Conservation (phyloP, 2,888 invertebrate genomes). For the Teinopalpus imperialis region DNA sequence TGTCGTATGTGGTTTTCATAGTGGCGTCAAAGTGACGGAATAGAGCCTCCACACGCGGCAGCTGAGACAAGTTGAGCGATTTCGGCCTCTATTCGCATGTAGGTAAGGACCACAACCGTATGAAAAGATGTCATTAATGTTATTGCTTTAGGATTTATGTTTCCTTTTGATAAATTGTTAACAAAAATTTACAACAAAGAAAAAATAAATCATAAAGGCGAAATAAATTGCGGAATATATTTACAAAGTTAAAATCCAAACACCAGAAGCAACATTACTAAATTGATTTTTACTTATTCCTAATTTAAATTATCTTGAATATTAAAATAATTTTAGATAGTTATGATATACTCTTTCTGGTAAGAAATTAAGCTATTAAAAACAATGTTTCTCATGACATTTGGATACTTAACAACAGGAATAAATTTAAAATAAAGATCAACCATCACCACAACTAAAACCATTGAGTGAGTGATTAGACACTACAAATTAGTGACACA, state of each 20-base stretch:
- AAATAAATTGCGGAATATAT: conserved; percentile 2
- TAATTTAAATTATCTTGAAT: no score
- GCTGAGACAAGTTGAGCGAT: conserved; percentile 75
- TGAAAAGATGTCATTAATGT: conserved; percentile 25
- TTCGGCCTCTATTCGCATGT: conserved; percentile 63
- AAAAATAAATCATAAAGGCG: conserved; percentile 11
- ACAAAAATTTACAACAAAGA: neutral
- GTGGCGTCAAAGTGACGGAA: conserved; percentile 69
- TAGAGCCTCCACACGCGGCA: conserved; percentile 69
- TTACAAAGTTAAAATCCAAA: conserved; percentile 15
- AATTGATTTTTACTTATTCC: no score
- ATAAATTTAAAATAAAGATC: no score
- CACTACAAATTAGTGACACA: conserved; percentile 36
- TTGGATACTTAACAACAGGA: no score
- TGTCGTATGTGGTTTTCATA: conserved; percentile 67
- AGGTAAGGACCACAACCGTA: conserved; percentile 49
- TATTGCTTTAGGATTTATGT: conserved; percentile 3
- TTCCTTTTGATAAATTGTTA: neutral
- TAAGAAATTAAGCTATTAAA: no score
- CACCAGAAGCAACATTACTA: conserved; percentile 26
- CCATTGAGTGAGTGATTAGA: conserved; percentile 50
- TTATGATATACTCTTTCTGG: no score
- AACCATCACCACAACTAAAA: conserved; percentile 42
- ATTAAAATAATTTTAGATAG: no score
- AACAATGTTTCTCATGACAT: no score